Evolutionary conservation across 2,888 invertebrate genomes (phyloP), one percentile per base, ranked within the genome.

Genomic region (Saturnia japonica): DNA sequence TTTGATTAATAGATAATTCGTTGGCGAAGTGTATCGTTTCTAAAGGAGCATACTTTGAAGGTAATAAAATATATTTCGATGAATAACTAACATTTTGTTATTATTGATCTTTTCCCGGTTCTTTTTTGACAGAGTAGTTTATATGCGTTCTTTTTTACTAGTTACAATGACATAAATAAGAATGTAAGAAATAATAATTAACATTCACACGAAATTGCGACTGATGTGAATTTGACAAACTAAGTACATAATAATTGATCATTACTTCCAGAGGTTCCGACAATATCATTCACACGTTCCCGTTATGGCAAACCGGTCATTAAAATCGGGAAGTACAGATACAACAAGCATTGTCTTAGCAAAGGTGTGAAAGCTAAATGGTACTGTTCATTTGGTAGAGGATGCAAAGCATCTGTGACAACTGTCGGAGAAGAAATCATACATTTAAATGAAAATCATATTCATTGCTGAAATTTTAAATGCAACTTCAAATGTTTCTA

Each of bases 351-450:
- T 71, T 69, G 70, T 1, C 68, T 73, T 4, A 74, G 77, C 64
- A 74, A 67, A 40, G 82, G 79, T 1, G 14, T 71, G 0, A 75
- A 75, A 34, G 77, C 74, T 1, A 73, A 76, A 8, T 83, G 82
- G 81, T 72, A 74, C 19, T 82, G 83, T 73, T 76, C 71, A 40
- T 77, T 70, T 68, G 70, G 68, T n/a, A 77, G 80, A 54, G 51
- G 68, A 16, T 84, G 83, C 68, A 74, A 73, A 6, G 82, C 80
- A 1, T 80, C 76, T 67, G 73, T 83, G 22, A 71, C 76, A 16
- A 83, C 80, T 0, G 14, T 77, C 9, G 71, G 79, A 19, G 74
- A 78, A 45, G 64, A 73, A 16, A 75, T 84, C 11, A 40, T 81
- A 12, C 68, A 70, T 28, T 34, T 75, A 2, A 68, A 47, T 8